phyloP scores from a whole-genome alignment of 30 jellyfish, hydroid and myxozoan species.

The Hydractinia echinata region DNA sequence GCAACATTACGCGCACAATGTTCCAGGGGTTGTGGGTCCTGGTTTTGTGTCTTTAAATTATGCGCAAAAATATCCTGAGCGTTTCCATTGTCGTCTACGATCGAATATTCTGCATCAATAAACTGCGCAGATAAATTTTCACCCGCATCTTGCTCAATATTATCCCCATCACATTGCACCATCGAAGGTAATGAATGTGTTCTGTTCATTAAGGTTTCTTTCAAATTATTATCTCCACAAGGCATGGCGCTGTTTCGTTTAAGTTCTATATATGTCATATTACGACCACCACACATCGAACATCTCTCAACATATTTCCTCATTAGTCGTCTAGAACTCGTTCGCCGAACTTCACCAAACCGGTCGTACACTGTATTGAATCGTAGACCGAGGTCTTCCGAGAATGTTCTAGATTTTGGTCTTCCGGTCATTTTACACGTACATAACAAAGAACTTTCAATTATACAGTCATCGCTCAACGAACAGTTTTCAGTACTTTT shows the following conservation, averaged over 20 bases:
- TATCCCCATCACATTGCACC: not conserved
- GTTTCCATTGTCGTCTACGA: not conserved
- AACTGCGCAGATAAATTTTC: not conserved
- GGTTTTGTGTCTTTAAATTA: not conserved
- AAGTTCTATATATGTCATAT: not conserved
- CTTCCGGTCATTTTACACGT: conserved; percentile 25
- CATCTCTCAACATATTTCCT: conserved; percentile 52
- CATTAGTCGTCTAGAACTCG: conserved; percentile 60
- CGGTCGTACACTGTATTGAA: conserved; percentile 44
- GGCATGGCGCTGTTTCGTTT: not conserved
- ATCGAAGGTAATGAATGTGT: not conserved
- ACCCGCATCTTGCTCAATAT: not conserved
- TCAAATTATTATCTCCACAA: not conserved
- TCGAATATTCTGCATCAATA: not conserved
- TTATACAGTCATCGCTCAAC: conserved; percentile 37
- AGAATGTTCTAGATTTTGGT: not conserved
- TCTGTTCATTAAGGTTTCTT: not conserved
- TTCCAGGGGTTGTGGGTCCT: not conserved
- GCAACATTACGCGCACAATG: not conserved
- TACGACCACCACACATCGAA: conserved; percentile 69
- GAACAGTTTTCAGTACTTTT: not conserved
- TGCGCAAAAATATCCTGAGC: not conserved
- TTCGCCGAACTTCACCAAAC: conserved; percentile 51
- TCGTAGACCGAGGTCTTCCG: conserved; percentile 29
- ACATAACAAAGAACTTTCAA: conserved; percentile 63